phyloP scores from a whole-genome alignment of 2,888 invertebrate species.

The Rhyacophila evoluta region DNA sequence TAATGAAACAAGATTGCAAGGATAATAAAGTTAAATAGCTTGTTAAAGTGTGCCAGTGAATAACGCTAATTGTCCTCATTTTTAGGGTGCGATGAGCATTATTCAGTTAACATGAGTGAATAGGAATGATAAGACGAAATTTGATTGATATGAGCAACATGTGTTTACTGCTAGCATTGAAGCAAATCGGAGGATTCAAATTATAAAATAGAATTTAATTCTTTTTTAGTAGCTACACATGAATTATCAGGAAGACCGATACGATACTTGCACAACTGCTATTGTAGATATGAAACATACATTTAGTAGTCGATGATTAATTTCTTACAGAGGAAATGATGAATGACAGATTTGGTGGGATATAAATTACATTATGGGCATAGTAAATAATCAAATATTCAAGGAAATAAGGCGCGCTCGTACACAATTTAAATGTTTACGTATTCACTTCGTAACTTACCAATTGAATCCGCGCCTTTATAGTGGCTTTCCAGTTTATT shows the following conservation, averaged over 20 bases:
- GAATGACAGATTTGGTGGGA: slow-evolving; percentile 34
- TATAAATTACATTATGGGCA: slow-evolving; percentile 1
- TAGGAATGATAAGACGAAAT: too few relatives aligned
- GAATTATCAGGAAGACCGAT: not conserved
- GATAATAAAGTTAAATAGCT: too few relatives aligned
- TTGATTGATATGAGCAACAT: too few relatives aligned
- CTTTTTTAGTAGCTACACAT: not conserved
- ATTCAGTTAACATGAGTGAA: too few relatives aligned
- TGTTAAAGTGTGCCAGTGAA: too few relatives aligned
- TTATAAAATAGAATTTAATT: not conserved
- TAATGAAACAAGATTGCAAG: too few relatives aligned
- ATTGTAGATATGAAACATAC: not conserved
- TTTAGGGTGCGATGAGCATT: too few relatives aligned
- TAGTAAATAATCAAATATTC: not conserved
- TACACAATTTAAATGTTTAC: not conserved
- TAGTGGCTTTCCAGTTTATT: slow-evolving; percentile 56
- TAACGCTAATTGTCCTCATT: too few relatives aligned
- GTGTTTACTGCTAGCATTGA: not conserved
- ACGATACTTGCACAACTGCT: not conserved
- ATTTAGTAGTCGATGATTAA: slow-evolving; percentile 7
- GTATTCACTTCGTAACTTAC: not conserved
- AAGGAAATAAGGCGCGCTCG: not conserved
- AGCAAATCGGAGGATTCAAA: not conserved
- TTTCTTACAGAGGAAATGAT: slow-evolving; percentile 25
- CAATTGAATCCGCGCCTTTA: slow-evolving; percentile 29